A percentile compares a stretch with the other conserved stretches of the same genome.
These are phyloP conservation scores for Aphrocallistes beatrix DNA, from an alignment of 37 sponge, comb jelly and placozoan species.

Conservation along the genomic window DNA sequence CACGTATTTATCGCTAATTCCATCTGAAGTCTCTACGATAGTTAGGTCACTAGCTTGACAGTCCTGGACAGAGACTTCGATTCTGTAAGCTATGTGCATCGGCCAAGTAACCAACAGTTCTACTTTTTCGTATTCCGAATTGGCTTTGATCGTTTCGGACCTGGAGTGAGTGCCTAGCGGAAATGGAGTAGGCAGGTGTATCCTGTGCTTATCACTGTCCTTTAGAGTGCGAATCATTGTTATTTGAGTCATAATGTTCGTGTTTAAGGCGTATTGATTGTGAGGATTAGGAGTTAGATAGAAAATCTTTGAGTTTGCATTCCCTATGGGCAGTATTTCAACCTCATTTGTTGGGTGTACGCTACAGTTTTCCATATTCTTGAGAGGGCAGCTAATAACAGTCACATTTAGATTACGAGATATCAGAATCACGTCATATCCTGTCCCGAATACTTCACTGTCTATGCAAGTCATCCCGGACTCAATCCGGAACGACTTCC, in stretches of 20 bases:
- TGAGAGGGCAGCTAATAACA: neutral
- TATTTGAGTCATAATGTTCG: neutral
- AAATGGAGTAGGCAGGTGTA: neutral
- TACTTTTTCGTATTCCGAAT: neutral
- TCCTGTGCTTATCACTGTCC: neutral
- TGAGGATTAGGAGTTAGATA: neutral
- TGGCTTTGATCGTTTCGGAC: neutral
- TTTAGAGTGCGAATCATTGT: neutral
- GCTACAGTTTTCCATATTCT: neutral
- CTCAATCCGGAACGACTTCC: neutral
- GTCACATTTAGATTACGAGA: neutral
- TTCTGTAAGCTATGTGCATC: constrained; percentile 3
- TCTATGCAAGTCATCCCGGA: neutral
- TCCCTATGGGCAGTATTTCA: neutral
- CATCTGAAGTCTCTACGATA: neutral
- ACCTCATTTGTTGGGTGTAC: neutral
- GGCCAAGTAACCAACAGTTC: neutral
- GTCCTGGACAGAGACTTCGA: neutral
- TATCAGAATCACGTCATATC: neutral
- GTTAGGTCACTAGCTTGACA: neutral
- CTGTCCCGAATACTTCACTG: neutral
- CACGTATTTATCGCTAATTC: neutral
- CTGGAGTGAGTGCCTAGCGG: neutral
- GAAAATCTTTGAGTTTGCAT: neutral
- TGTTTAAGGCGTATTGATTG: neutral